Evolutionary conservation across 30 jellyfish, hydroid and myxozoan species (phyloP).

Genomic region (Rhopilema esculentum): DNA sequence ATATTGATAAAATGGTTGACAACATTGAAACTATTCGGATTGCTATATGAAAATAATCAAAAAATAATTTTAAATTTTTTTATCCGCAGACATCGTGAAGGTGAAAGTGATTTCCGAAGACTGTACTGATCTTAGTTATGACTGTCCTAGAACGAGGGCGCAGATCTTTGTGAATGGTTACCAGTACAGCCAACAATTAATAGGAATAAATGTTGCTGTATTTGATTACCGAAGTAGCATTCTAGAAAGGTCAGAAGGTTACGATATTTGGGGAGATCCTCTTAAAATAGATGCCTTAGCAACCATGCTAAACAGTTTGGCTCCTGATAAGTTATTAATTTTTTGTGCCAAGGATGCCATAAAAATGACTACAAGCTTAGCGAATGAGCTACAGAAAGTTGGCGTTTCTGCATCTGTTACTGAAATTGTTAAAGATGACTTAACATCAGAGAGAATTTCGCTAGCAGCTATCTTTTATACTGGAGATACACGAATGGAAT

Average conservation of each 20-base stretch:
- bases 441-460: not conserved
- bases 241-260: slow-evolving; percentile 6
- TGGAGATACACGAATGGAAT: not conserved
- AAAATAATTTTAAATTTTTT: no score
- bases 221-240: slow-evolving; percentile 48
- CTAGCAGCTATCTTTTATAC: slow-evolving; percentile 20
- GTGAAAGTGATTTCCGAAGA: no score
- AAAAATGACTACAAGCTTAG: not conserved
- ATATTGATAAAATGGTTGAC: no score
- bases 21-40: no score
- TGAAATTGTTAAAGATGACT: not conserved
- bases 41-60: no score
- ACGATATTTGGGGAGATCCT: not conserved
- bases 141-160: slow-evolving; percentile 7
- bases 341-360: slow-evolving; percentile 4
- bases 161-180: slow-evolving; percentile 47
- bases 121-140: no score
- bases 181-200: slow-evolving; percentile 27
- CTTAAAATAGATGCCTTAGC: not conserved
- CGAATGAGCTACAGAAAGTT: slow-evolving; percentile 1
- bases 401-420: slow-evolving; percentile 4
- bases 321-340: not conserved
- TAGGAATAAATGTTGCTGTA: slow-evolving; percentile 40
- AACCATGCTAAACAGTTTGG: not conserved
- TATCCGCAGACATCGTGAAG: no score